A percentile compares a stretch with the other conserved stretches of the same genome.
Evolutionary conservation across 2,888 invertebrate species (phyloP).

Genomic region (Coenonympha glycerion): DNA sequence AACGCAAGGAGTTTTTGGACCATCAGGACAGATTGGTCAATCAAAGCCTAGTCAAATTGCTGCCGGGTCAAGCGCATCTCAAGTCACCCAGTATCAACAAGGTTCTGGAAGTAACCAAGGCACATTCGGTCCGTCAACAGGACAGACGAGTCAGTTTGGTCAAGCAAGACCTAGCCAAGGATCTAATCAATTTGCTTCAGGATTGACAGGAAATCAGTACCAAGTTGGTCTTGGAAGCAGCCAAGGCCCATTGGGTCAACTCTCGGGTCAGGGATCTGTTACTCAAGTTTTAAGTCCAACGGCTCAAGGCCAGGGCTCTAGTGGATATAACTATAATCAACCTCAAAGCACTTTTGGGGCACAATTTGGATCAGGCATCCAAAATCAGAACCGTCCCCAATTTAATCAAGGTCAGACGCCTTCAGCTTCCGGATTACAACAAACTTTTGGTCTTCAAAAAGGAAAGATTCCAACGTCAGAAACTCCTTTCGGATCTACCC

Average conservation of each 20-base stretch:
- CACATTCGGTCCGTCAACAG: too few species aligned
- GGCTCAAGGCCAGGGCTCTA: conserved; percentile 5
- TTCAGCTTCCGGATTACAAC: neutral
- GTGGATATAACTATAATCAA: conserved; percentile 24
- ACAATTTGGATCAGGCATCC: conserved; percentile 1
- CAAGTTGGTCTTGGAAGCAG: neutral
- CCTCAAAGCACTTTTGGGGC: conserved; percentile 12
- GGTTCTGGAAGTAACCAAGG: neutral
- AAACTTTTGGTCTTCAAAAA: conserved; percentile 5
- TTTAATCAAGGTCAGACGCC: conserved; percentile 1
- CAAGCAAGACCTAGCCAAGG: neutral
- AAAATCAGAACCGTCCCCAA: conserved; percentile 10
- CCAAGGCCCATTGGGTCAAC: neutral
- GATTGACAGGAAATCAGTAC: neutral
- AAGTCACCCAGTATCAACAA: conserved; percentile 1
- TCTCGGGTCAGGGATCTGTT: neutral
- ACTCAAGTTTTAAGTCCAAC: neutral
- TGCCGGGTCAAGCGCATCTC: neutral
- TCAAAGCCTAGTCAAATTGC: neutral
- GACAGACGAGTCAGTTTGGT: conserved; percentile 2
- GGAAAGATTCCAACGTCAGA: conserved; percentile 7
- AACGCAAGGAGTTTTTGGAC: conserved; percentile 8
- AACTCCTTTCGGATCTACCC: conserved; percentile 9
- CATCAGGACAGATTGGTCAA: conserved; percentile 2
- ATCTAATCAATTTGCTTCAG: neutral